Evolutionary conservation across 1,140 invertebrate genomes (phyloP), one percentile per base, ranked within the genome.

Genomic region (Physella acuta): DNA sequence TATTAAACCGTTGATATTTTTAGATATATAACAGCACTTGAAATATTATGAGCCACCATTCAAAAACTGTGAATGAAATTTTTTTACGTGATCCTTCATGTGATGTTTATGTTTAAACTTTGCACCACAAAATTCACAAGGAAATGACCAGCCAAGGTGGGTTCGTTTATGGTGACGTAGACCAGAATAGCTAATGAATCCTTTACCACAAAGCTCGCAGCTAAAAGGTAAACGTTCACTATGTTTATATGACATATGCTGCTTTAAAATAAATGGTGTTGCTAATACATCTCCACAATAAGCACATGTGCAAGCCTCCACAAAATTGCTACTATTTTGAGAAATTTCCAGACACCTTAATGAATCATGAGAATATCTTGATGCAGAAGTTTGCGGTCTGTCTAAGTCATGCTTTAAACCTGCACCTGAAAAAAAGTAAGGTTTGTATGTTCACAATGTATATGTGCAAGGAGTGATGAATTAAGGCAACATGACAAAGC

Each of bases 81-180:
- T 61, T 39, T 34, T 39, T 16, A 61, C 59, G 33, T 64, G 62
- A n/a, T 52, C 49, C 24, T 64, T 64, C 62, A 64, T 51, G 20
- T 64, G 62, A 33, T 64, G 62, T 52, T 64, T 64, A 44, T 64
- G 62, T 36, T 64, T 64, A 30, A 64, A 64, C n/a, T 44, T 64
- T 3, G 62, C 49, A 3, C 30, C 26, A 52, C 62, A 64, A 24
- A 64, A 51, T 16, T 51, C 49, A 52, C 62, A 64, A 2, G 28
- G 24, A 64, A 64, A 64, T 28, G 20, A 36, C 28, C 62, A 28
- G 3, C 44, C 44, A 39, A 64, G 30, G 33, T 64, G 62, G 28
- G 49, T 16, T 4, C 44, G 44, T 28, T 34, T 51, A 30, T 64
- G 62, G 30, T 64, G 62, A 4, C 39, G 39, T n/a, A 64, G 62